Conservation (phyloP, 2,888 invertebrate genomes). For the Agrenia bidenticulata region DNA sequence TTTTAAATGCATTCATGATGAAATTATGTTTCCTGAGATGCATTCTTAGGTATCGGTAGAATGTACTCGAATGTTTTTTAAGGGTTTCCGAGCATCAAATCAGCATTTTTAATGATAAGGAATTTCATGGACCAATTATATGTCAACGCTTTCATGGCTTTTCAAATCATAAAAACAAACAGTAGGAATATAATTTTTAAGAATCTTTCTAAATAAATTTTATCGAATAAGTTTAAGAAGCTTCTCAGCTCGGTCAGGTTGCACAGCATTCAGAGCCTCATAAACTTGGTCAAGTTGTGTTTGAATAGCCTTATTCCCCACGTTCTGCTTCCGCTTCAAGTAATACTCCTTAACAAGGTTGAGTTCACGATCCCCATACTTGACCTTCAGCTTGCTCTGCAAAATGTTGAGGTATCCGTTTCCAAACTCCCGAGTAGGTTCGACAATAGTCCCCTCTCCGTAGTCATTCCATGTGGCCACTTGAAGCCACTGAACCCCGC, state of each 20-base stretch:
- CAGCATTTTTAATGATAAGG: no score
- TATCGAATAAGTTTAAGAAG: slow-evolving; percentile 17
- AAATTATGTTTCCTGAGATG: no score
- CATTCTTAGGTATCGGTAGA: no score
- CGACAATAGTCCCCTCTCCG: slow-evolving; percentile 47
- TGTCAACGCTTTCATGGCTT: no score
- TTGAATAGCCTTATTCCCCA: slow-evolving; percentile 10
- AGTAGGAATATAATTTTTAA: no score
- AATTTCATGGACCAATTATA: no score
- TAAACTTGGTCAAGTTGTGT: slow-evolving; percentile 29
- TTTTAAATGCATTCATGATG: no score
- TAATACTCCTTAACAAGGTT: slow-evolving; percentile 37
- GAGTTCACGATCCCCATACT: slow-evolving; percentile 33
- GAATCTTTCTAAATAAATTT: no score
- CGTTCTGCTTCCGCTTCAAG: slow-evolving; percentile 23
- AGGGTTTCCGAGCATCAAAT: no score
- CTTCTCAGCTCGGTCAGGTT: slow-evolving; percentile 31
- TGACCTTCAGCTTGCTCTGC: slow-evolving; percentile 30
- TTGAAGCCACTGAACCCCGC: slow-evolving; percentile 37
- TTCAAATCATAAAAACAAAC: no score
- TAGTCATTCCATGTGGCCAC: slow-evolving; percentile 49
- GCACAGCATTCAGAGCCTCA: slow-evolving; percentile 28
- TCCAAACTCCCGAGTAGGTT: slow-evolving; percentile 49
- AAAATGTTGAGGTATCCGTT: slow-evolving; percentile 37
- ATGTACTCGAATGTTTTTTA: no score